These are phyloP conservation scores for Corapipo altera DNA, from an alignment of 2,113 vertebrate genomes.

Conservation along the genomic window DNA sequence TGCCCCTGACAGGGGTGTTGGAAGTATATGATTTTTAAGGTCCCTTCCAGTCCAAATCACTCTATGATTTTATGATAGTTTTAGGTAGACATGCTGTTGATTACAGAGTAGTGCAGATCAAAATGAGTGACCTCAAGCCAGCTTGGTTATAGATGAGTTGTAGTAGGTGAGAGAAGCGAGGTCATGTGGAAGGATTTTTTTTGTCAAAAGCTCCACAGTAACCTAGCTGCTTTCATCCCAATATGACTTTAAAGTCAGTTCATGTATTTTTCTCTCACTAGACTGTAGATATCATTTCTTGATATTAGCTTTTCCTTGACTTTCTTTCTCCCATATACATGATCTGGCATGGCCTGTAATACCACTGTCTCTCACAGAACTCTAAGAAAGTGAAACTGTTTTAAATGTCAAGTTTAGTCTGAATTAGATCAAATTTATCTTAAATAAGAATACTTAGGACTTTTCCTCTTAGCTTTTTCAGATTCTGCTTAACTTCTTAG, in stretches of 20 bases:
- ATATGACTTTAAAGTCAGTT: neutral
- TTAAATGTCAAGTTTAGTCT: slow-evolving; percentile 39
- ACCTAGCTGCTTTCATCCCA: neutral
- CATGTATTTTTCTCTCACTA: neutral
- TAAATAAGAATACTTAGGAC: slow-evolving; percentile 16
- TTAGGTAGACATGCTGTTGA: neutral
- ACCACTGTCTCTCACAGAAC: neutral
- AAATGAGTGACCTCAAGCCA: neutral
- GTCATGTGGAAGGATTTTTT: neutral
- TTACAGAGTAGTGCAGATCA: neutral
- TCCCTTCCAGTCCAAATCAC: neutral
- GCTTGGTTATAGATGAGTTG: neutral
- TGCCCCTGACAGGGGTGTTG: neutral
- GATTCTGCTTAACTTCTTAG: neutral
- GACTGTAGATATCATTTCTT: neutral
- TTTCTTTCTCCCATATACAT: neutral
- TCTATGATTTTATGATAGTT: neutral
- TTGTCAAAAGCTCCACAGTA: neutral
- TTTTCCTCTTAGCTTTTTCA: slow-evolving; percentile 19
- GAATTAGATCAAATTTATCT: neutral
- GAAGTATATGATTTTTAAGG: neutral
- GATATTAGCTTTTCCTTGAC: neutral
- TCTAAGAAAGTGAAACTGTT: slow-evolving; percentile 25
- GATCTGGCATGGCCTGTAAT: neutral
- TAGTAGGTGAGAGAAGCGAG: neutral